These are phyloP conservation scores for Griposia aprilina DNA, from an alignment of 2,888 invertebrate genomes.

Conservation along the genomic window DNA sequence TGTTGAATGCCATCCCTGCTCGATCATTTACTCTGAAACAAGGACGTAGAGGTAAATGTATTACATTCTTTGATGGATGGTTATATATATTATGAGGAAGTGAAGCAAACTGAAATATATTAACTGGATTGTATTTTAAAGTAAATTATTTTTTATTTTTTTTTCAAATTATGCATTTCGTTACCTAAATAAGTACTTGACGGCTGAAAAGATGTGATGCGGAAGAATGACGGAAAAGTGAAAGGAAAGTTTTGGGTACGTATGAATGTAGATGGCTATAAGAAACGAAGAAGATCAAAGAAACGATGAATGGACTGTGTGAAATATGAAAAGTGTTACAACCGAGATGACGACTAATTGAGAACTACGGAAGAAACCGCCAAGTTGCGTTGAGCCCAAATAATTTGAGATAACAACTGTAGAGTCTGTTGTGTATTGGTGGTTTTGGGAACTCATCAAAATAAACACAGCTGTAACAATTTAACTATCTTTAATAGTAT, in stretches of 20 bases:
- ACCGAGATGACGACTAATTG: background rate
- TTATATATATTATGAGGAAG: background rate
- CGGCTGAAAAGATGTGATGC: too few species aligned
- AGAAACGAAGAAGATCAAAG: background rate
- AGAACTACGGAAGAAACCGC: background rate
- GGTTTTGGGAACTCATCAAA: too few species aligned
- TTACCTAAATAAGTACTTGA: too few species aligned
- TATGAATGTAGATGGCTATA: background rate
- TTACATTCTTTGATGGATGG: conserved; percentile 43
- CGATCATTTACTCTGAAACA: conserved; percentile 42
- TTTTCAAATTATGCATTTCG: too few species aligned
- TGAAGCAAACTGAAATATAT: background rate
- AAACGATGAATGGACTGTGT: background rate
- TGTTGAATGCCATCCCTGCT: conserved; percentile 32
- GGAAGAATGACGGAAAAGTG: background rate
- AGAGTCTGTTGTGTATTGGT: too few species aligned
- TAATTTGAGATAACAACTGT: background rate
- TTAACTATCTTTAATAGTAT: too few species aligned
- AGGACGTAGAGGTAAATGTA: conserved; percentile 25
- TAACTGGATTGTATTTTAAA: too few species aligned
- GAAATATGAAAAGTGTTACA: background rate
- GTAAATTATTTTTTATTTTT: background rate
- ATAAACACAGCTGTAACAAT: too few species aligned
- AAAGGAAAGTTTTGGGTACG: background rate
- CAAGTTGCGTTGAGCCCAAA: background rate